Evolutionary conservation across 2,113 vertebrate genomes (phyloP).

Genomic region (Accipiter virgatus): DNA sequence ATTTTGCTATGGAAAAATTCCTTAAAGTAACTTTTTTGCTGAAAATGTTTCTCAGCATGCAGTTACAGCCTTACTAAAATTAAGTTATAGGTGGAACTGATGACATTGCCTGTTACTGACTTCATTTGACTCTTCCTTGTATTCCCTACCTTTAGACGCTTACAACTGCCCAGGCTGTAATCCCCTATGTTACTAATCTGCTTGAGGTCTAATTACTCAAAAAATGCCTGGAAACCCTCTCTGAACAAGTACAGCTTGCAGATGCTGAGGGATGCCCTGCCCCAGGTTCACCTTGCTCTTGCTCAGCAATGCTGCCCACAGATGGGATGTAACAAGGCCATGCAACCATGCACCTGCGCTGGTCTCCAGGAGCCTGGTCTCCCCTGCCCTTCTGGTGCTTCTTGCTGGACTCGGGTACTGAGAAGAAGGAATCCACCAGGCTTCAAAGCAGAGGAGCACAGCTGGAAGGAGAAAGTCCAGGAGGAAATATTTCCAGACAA

Average conservation of each 20-base stretch:
- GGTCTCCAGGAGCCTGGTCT: neutral
- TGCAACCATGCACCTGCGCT: neutral
- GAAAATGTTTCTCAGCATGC: neutral
- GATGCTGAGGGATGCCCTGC: neutral
- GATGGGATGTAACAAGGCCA: neutral
- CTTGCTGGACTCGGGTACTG: neutral
- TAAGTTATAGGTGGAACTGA: neutral
- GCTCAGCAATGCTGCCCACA: neutral
- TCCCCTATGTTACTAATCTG: neutral
- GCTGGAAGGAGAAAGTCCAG: neutral
- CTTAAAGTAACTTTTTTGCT: neutral
- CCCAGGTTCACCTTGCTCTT: neutral
- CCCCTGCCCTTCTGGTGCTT: neutral
- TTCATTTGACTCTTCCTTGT: neutral
- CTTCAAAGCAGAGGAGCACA: neutral
- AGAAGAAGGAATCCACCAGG: neutral
- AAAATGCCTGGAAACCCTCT: neutral
- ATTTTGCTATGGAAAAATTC: neutral
- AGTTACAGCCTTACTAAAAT: neutral
- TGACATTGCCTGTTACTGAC: neutral
- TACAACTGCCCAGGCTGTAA: neutral
- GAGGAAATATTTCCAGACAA: neutral
- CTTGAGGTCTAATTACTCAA: neutral
- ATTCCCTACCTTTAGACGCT: neutral
- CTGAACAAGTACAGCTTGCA: neutral